Conservation (phyloP, 2,888 invertebrate genomes). For the Steinernema carpocapsae region DNA sequence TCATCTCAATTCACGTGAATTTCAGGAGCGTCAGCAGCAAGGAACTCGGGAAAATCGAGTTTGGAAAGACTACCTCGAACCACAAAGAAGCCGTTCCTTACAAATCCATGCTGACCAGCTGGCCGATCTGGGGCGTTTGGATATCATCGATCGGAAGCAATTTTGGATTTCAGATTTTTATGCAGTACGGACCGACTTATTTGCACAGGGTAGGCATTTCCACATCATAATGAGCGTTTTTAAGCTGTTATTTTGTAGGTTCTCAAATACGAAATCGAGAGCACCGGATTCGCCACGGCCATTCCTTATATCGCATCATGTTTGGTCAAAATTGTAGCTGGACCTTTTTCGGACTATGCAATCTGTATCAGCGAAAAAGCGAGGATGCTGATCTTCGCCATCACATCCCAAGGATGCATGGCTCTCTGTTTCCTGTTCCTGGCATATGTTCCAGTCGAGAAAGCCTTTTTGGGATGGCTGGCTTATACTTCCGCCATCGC, state of each 20-base stretch:
- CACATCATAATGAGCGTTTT: too few species aligned
- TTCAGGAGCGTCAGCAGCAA: conserved; percentile 41
- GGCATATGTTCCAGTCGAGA: conserved; percentile 39
- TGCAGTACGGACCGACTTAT: conserved; percentile 38
- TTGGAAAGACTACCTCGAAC: conserved; percentile 38
- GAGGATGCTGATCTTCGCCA: conserved; percentile 46
- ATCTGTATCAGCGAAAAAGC: conserved; percentile 37
- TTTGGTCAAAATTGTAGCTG: not conserved
- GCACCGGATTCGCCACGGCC: not conserved
- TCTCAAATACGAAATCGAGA: conserved; percentile 41
- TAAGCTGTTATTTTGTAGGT: too few species aligned
- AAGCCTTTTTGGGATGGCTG: conserved; percentile 46
- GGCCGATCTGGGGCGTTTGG: conserved; percentile 34
- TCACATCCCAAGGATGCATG: conserved; percentile 48
- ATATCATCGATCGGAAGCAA: conserved; percentile 35
- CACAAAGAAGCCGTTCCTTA: conserved; percentile 45
- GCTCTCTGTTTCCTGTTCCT: conserved; percentile 52
- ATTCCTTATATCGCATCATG: not conserved
- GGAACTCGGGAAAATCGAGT: conserved; percentile 44
- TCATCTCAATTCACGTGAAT: too few species aligned
- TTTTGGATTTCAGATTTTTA: conserved; percentile 34
- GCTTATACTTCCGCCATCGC: conserved; percentile 56
- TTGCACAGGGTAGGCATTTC: conserved; percentile 7
- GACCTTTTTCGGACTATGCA: conserved; percentile 9
- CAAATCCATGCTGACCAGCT: conserved; percentile 37